Conservation (phyloP, 2,113 vertebrate species). For the Cettia cetti region DNA sequence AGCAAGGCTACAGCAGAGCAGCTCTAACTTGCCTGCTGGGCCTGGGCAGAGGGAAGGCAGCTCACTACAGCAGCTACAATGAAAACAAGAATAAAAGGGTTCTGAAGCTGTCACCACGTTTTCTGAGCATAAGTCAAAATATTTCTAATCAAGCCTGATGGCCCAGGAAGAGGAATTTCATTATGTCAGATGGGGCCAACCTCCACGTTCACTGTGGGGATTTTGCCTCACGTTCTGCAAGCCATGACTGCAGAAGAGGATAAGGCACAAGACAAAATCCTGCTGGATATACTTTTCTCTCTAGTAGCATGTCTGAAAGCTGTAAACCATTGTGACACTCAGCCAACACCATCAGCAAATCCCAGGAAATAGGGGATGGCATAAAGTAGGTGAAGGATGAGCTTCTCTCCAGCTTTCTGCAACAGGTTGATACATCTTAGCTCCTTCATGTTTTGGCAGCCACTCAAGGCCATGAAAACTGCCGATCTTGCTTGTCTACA, state of each 20-base stretch:
- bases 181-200: neutral
- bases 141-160: neutral
- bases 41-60: neutral
- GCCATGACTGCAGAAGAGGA: neutral
- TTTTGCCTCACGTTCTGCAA: neutral
- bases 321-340: neutral
- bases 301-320: neutral
- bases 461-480: neutral
- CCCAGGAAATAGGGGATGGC: neutral
- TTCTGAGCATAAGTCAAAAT: neutral
- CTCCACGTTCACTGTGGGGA: neutral
- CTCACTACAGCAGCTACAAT: neutral
- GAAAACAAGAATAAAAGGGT: neutral
- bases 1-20: neutral
- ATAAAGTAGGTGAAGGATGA: neutral
- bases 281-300: accelerated
- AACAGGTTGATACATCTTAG: neutral
- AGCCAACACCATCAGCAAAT: neutral
- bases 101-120: neutral
- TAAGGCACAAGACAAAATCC: neutral
- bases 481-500: neutral
- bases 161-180: neutral
- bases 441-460: neutral
- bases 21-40: neutral
- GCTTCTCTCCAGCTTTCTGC: neutral